Evolutionary conservation across 2,888 invertebrate genomes (phyloP), one percentile per base, ranked within the genome.

Genomic region (Micropterix aruncella): DNA sequence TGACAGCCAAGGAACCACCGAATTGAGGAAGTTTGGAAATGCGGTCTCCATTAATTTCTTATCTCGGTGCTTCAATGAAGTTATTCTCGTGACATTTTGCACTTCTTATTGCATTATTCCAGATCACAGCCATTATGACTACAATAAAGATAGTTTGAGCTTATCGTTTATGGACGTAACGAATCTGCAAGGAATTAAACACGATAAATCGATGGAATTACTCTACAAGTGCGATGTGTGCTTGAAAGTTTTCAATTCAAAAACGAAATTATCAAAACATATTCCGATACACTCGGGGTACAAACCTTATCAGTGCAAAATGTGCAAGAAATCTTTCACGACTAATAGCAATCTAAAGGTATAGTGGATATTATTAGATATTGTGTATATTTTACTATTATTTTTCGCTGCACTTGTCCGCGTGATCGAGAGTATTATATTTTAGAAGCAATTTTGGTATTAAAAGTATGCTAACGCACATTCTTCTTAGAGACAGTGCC

Each of bases 231-330:
- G 51, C 42, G 44, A 48, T 18, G 48, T 41, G 2, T 52, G 52
- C 44, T 46, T 43, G 17, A 52, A 51, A 46, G 46, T 47, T 14
- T 52, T 52, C 38, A 42, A 43, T 18, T 49, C 48, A 7, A 41
- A 48, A 17, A 50, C 50, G 16, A 52, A 52, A 40, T 43, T 52
- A 9, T 46, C 47, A 1, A 40, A 50, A 19, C 52, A 52, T 19
- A 43, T 41, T 12, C 48, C 47, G 14, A 47, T 52, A 5, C 52
- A 52, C 40, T 47, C 51, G 1, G 50, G 49, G 14, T 46, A 47
- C 19, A 52, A 52, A 44, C 51, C 52, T 19, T 52, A 47, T 42
- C 50, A 52, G 40, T 52, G 52, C 45, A 48, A 50, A 16, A 44
- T 47, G 18, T 52, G 52, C 38, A 50, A 47, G 44, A 48, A 46